Evolutionary conservation across 2,113 vertebrate species (phyloP).

Genomic region (Eonycteris spelaea): DNA sequence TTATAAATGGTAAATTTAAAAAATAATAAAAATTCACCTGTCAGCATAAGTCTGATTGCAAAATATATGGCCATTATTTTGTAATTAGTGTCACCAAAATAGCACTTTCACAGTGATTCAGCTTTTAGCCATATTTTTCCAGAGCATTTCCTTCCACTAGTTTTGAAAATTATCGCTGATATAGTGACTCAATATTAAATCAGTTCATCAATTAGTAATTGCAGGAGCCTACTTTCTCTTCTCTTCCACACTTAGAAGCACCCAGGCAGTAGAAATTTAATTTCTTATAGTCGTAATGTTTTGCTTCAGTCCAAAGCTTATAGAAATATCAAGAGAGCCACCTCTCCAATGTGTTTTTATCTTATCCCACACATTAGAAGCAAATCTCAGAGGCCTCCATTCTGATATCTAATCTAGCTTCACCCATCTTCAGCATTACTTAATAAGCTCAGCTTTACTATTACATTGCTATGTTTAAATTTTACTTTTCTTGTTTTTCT

Average conservation of each 20-base stretch:
- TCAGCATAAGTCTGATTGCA: conserved; percentile 41
- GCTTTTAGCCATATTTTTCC: conserved; percentile 2
- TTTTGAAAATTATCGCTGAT: conserved; percentile 64
- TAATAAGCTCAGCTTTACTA: background rate
- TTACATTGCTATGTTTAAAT: background rate
- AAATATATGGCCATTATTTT: conserved; percentile 65
- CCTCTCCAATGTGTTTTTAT: background rate
- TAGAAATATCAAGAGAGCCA: background rate
- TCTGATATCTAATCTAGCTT: background rate
- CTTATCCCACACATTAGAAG: too few relatives aligned
- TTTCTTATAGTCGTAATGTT: background rate
- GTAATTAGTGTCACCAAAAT: conserved; percentile 70
- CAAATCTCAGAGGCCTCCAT: background rate
- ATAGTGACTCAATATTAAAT: conserved; percentile 58
- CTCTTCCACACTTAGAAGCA: background rate
- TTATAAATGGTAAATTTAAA: conserved; percentile 56
- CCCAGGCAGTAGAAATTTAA: background rate
- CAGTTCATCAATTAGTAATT: conserved; percentile 60
- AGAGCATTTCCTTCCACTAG: background rate
- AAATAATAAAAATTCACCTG: conserved; percentile 64
- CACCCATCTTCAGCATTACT: background rate
- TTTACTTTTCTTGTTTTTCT: background rate
- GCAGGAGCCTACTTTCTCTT: conserved; percentile 1
- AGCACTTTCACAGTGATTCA: conserved; percentile 28
- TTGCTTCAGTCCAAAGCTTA: background rate